Base-by-base conservation (phyloP, 2,113 vertebrate species). In the Chiloscyllium plagiosum region DNA sequence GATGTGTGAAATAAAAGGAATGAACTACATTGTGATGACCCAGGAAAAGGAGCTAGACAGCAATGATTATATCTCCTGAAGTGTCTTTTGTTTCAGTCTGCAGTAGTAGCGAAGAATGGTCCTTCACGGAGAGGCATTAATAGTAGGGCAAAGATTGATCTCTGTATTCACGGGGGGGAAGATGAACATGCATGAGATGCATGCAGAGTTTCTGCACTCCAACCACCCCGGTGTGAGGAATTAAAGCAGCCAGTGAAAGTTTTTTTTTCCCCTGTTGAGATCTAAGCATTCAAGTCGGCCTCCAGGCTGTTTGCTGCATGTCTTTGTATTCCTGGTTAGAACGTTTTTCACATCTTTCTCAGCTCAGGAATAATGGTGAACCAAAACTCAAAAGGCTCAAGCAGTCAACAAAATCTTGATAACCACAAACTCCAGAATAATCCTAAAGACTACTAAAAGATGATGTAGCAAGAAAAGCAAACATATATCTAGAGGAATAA, bases 121-220 rank as follows among this genome's bases (percentile, higher is more conserved):
- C 97, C 97, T 98, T 98, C 98, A 98, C 97, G 98, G 98, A 78
- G 0, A 97, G 97, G 97, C 98, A 98, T 98, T 98, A 98, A 96
- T 97, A 97, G 97, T 95, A 96, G 96, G 97, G 97, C 98, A 97
- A 97, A 98, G 98, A 98, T 98, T 97, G 98, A 98, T 98, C 98
- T 98, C 98, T 98, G 98, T 96, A 98, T 99, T 99, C 98, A 99
- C 95, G 97, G 96, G 97, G 97, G 97, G 97, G 98, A 99, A 99
- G 98, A 98, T 97, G 98, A 98, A 97, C 98, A 96, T 98, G 98
- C 99, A 98, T 99, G 99, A 98, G 98, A 97, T 98, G 99, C 98
- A 99, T 99, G 98, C 98, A 98, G 98, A 99, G 98, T 97, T 97
- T 96, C 97, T 97, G 96, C 95, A 97, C 96, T 96, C 97, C 86